Base-by-base conservation (phyloP, 2,888 invertebrate genomes). In the Lasioglossum oenotherae region DNA sequence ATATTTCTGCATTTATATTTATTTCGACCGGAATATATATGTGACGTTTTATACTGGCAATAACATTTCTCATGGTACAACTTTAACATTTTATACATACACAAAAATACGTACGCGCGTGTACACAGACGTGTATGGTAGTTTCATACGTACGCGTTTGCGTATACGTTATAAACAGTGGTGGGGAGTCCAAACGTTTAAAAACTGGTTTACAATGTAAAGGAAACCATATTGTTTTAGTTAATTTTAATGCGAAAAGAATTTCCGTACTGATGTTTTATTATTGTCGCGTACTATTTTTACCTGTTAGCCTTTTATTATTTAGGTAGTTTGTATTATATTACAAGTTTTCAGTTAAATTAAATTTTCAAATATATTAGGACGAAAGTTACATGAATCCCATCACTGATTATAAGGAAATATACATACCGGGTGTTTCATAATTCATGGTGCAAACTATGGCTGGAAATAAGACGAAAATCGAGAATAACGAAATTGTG, bases 1-100 rank as follows among this genome's bases (percentile, higher is more conserved):
- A 89, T 85, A 84, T 75, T 78, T 67, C 75, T 77, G 77, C 76
- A 83, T 87, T 87, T 90, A 90, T 90, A 90, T 90, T 90, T 90
- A 90, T 90, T 90, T 90, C 83, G 77, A 80, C 31, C 49, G 53
- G 69, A 64, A 74, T 90, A 85, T 90, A 85, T 82, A 81, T 75
- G 74, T 49, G 49, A 74, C 87, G 88, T 85, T 85, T 86, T 87
- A 71, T 90, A 88, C 73, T 71, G 82, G 67, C 84, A 64, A 82
- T 85, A 78, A 76, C 75, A 81, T 67, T 64, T 82, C 49, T 44
- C 38, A 80, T 71, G 79, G 73, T 84, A 81, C 75, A 85, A 77
- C 73, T 64, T 76, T 85, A 67, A 84, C 31, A 44, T 85, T 81
- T 86, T 80, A 80, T 74, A 82, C 74, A 80, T 83, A 80, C 60